Evolutionary conservation across 2,888 invertebrate genomes (phyloP).

Genomic region (Tinea pellionella): DNA sequence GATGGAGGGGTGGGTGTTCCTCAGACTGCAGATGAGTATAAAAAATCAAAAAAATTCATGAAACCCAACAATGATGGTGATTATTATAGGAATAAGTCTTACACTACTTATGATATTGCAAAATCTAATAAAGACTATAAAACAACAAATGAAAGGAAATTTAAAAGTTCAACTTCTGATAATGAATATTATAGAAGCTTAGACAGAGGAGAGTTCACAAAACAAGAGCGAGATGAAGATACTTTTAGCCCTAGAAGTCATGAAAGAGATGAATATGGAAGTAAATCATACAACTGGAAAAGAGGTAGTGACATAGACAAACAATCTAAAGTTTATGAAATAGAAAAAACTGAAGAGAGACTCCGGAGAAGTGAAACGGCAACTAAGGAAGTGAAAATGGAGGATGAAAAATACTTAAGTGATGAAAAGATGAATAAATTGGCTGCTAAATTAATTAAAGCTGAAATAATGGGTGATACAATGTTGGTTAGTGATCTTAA

Average conservation of each 20-base stretch:
- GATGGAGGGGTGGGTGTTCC: slow-evolving; percentile 89
- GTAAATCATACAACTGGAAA: slow-evolving; percentile 15
- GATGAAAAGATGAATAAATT: slow-evolving; percentile 91
- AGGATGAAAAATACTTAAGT: slow-evolving; percentile 58
- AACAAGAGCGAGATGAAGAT: slow-evolving; percentile 19
- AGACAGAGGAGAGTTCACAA: neutral
- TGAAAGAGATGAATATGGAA: slow-evolving; percentile 16
- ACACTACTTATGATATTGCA: slow-evolving; percentile 13
- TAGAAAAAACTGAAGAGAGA: slow-evolving; percentile 14
- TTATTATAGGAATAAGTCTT: slow-evolving; percentile 28
- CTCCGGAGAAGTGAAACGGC: slow-evolving; percentile 17
- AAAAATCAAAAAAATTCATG: slow-evolving; percentile 42
- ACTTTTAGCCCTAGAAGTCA: slow-evolving; percentile 4
- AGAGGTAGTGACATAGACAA: slow-evolving; percentile 15
- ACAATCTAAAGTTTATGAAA: neutral
- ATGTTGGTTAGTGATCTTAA: slow-evolving; percentile 78
- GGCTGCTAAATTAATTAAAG: slow-evolving; percentile 91
- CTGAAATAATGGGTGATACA: slow-evolving; percentile 90
- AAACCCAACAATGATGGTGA: slow-evolving; percentile 52
- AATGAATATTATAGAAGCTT: neutral
- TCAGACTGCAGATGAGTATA: slow-evolving; percentile 39
- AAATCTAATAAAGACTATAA: slow-evolving; percentile 8
- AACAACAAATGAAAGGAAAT: slow-evolving; percentile 14
- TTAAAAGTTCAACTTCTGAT: slow-evolving; percentile 18
- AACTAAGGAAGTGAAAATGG: neutral